phyloP scores from a whole-genome alignment of 1,140 invertebrate species.

The Caerostris extrusa region DNA sequence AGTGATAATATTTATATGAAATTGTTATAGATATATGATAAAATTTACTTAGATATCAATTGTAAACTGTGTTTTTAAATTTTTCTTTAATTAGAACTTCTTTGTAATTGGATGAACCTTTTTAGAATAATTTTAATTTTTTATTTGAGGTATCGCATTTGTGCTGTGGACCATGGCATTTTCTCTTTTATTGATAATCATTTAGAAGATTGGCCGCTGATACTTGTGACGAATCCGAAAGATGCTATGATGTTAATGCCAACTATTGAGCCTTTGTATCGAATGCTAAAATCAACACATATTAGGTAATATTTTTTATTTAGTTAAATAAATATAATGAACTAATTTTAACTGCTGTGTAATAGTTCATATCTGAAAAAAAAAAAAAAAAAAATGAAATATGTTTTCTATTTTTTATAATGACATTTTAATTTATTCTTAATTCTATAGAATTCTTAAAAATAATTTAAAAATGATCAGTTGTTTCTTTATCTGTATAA shows the following conservation, averaged over 20 bases:
- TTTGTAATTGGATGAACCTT: neutral
- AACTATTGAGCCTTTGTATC: constrained; percentile 87
- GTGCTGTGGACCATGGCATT: constrained; percentile 92
- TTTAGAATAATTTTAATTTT: constrained; percentile 49
- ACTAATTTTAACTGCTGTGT: neutral
- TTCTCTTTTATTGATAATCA: constrained; percentile 93
- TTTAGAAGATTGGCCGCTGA: constrained; percentile 90
- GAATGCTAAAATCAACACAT: constrained; percentile 88
- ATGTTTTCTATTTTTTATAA: too few species aligned
- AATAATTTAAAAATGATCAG: too few species aligned
- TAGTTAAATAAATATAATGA: neutral
- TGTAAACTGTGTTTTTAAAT: neutral
- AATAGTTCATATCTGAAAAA: neutral
- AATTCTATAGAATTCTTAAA: too few species aligned
- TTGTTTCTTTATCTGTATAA: too few species aligned
- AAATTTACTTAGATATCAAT: neutral
- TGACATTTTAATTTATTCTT: too few species aligned
- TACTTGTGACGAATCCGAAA: constrained; percentile 94
- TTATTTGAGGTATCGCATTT: constrained; percentile 87
- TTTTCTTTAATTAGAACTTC: neutral
- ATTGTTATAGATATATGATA: neutral
- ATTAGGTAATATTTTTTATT: constrained; percentile 83
- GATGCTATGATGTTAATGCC: constrained; percentile 88
- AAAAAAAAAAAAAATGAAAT: too few species aligned
- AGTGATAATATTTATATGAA: neutral